Evolutionary conservation across 2,888 invertebrate genomes (phyloP).

Genomic region (Cephus pygmeus): DNA sequence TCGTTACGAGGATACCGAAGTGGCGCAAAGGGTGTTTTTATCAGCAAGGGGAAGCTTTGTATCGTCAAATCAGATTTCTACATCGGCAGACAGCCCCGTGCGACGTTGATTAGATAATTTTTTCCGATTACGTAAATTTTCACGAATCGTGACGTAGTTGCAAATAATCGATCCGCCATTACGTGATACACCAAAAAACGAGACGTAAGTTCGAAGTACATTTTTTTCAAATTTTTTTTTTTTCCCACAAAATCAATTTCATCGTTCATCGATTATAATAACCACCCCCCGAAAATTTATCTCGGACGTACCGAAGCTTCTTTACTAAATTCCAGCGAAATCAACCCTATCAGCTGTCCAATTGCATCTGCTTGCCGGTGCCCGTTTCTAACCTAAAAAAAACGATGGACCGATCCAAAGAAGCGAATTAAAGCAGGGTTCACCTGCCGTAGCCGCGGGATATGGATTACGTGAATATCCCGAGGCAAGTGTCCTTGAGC

Average conservation of each 20-base stretch:
- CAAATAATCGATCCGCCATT: neutral
- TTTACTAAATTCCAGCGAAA: neutral
- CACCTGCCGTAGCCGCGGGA: neutral
- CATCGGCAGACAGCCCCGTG: neutral
- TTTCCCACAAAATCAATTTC: neutral
- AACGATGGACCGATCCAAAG: neutral
- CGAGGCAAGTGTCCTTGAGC: neutral
- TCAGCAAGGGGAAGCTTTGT: neutral
- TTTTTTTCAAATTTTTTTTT: neutral
- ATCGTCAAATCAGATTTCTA: neutral
- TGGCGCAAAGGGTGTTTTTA: neutral
- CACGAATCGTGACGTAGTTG: neutral
- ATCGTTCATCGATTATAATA: neutral
- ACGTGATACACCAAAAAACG: neutral
- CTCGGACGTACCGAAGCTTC: neutral
- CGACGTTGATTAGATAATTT: neutral
- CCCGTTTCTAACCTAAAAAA: neutral
- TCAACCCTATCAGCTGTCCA: neutral
- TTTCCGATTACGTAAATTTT: neutral
- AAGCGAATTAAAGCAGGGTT: neutral
- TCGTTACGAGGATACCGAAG: neutral
- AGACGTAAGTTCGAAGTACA: accelerated
- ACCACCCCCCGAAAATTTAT: neutral
- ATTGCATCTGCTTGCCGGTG: neutral
- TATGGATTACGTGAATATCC: neutral